Conservation (phyloP, 2,797 vertebrate genomes). For the Lacerta agilis region DNA sequence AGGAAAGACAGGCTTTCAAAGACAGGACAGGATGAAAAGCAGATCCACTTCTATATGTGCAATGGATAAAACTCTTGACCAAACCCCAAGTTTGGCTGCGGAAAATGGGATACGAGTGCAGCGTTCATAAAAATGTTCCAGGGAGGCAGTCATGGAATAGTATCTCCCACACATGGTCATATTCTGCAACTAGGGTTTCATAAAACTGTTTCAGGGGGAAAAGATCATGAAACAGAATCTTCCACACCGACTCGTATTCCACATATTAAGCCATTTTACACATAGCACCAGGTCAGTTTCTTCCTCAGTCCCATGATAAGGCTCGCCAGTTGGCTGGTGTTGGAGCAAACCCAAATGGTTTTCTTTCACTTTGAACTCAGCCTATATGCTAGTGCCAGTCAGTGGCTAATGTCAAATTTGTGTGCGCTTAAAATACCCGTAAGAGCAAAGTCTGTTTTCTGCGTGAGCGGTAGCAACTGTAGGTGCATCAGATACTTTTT, state of each 20-base stretch:
- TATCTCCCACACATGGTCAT: background rate
- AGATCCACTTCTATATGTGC: background rate
- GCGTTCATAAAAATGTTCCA: constrained; percentile 15
- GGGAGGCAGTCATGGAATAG: constrained; percentile 8
- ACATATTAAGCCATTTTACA: constrained; percentile 6
- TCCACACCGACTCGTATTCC: constrained; percentile 5
- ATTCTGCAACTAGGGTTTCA: constrained; percentile 24
- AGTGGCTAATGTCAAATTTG: background rate
- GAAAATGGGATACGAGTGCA: background rate
- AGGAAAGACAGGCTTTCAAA: constrained; percentile 8
- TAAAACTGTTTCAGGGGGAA: background rate
- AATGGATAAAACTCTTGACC: background rate
- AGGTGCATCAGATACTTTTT: too few species aligned
- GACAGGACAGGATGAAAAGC: constrained; percentile 20
- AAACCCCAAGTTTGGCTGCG: background rate
- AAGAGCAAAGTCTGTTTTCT: background rate
- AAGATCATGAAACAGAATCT: background rate
- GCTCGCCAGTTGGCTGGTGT: background rate
- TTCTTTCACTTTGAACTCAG: background rate
- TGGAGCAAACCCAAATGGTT: background rate
- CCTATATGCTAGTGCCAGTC: background rate
- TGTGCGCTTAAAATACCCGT: background rate
- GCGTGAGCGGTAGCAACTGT: background rate
- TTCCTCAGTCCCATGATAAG: background rate
- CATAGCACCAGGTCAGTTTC: background rate